phyloP scores from a whole-genome alignment of 2,888 invertebrate species.

The Drosophila lutescens region DNA sequence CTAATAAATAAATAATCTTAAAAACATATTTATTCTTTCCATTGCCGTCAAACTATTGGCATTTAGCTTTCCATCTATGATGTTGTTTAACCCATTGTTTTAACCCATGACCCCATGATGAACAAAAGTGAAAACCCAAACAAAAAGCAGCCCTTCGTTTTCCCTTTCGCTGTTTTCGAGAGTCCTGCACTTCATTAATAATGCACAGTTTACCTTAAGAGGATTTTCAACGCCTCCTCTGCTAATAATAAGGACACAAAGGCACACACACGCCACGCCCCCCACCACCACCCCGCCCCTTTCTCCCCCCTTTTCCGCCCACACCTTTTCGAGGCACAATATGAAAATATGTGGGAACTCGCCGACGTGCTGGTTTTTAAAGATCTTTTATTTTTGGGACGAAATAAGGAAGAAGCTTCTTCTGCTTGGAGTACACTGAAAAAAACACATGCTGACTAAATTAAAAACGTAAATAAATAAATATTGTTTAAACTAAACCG shows the following conservation, averaged over 20 bases:
- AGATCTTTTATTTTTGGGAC: conserved; percentile 20
- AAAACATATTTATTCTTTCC: not conserved
- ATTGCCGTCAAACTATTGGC: conserved; percentile 11
- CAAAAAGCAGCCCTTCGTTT: conserved; percentile 5
- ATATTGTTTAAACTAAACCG: too few species aligned
- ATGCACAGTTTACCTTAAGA: conserved; percentile 78
- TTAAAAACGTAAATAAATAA: not conserved
- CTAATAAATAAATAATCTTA: too few species aligned
- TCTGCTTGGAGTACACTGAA: not conserved
- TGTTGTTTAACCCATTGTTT: conserved; percentile 4
- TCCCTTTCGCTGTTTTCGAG: conserved; percentile 27
- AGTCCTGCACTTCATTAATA: conserved; percentile 64
- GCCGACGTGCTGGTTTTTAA: conserved; percentile 27
- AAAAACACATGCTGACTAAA: not conserved
- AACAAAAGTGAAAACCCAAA: conserved; percentile 37
- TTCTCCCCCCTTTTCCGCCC: conserved; percentile 1
- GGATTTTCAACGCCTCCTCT: conserved; percentile 77
- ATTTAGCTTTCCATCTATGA: conserved; percentile 13
- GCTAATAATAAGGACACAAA: conserved; percentile 69
- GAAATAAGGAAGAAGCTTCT: conserved; percentile 9
- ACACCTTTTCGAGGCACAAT: conserved; percentile 24
- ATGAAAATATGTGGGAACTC: conserved; percentile 63
- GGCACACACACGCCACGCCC: conserved; percentile 38
- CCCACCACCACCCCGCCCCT: conserved; percentile 12
- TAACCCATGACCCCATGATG: conserved; percentile 20